Evolutionary conservation across 2,113 vertebrate genomes (phyloP), one percentile per base, ranked within the genome.

Genomic region (Girardinichthys multiradiatus): DNA sequence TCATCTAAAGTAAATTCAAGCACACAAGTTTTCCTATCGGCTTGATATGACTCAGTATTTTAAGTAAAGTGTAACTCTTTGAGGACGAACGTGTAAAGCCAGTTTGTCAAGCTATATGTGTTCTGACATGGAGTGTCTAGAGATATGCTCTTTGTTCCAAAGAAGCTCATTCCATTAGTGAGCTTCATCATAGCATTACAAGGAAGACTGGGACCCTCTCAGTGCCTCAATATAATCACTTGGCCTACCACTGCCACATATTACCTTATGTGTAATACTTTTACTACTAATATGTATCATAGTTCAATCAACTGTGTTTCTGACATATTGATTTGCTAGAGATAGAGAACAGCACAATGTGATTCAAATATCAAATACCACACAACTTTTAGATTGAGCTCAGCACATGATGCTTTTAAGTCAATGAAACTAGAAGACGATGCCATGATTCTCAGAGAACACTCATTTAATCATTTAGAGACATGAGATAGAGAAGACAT

Each of bases 121-220:
- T n/a, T 13, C 61, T 79, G 71, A 70, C 39, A 59, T 51, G 3
- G 48, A n/a, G 48, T 8, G 24, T 54, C 15, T 10, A 30, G 28
- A 85, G 60, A 74, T 64, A 72, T 57, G 37, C 67, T 79, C 30
- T 82, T 76, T 51, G 64, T 83, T 83, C 76, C 67, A 71, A 64
- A 72, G 51, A 76, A 75, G 74, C 69, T 29, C 62, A 71, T 73
- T 72, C 35, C 27, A 59, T 79, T 58, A 62, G 45, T 51, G 24
- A 57, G 48, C 58, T 35, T 71, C 66, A 76, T 80, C 65, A 74
- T 62, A 64, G 51, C 72, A 73, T 70, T 60, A 42, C 31, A 62
- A 59, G 37, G 39, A 26, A 42, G n/a, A 72, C 60, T 19, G 31
- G 48, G 33, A 63, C 0, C 9, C 72, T 33, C 72, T 51, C n/a